Evolutionary conservation across 1,140 invertebrate genomes (phyloP).

Genomic region (Bombus polaris): DNA sequence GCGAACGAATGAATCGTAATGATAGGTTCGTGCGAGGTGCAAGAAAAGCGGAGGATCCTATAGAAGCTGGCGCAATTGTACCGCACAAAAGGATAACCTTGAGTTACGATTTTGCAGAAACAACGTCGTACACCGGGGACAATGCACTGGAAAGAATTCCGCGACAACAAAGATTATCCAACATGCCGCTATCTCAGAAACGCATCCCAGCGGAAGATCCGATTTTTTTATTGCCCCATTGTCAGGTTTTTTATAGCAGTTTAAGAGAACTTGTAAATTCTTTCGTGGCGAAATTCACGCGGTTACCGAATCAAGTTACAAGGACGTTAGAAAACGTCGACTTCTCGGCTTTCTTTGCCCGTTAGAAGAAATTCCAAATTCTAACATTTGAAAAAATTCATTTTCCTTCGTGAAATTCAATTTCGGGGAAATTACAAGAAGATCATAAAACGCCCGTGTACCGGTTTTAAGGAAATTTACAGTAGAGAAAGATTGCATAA

Average conservation of each 20-base stretch:
- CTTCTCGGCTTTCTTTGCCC: too few relatives aligned
- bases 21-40: not conserved
- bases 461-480: too few relatives aligned
- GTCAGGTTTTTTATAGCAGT: too few relatives aligned
- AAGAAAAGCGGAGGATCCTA: not conserved
- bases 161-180: not conserved
- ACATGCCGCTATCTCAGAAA: not conserved
- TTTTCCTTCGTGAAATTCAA: not conserved
- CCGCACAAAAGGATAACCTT: constrained; percentile 15
- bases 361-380: not conserved
- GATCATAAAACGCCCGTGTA: fast-evolving
- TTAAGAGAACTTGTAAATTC: too few relatives aligned
- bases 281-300: too few relatives aligned
- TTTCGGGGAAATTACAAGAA: too few relatives aligned
- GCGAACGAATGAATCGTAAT: constrained; percentile 1
- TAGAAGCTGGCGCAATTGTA: not conserved
- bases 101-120: constrained; percentile 4
- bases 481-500: too few relatives aligned
- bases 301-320: too few relatives aligned
- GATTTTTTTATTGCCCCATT: too few relatives aligned
- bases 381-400: too few relatives aligned
- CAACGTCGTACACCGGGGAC: not conserved
- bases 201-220: not conserved
- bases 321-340: too few relatives aligned
- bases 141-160: not conserved